Conservation (phyloP, 2,797 vertebrate species). For the Platalea minor region DNA sequence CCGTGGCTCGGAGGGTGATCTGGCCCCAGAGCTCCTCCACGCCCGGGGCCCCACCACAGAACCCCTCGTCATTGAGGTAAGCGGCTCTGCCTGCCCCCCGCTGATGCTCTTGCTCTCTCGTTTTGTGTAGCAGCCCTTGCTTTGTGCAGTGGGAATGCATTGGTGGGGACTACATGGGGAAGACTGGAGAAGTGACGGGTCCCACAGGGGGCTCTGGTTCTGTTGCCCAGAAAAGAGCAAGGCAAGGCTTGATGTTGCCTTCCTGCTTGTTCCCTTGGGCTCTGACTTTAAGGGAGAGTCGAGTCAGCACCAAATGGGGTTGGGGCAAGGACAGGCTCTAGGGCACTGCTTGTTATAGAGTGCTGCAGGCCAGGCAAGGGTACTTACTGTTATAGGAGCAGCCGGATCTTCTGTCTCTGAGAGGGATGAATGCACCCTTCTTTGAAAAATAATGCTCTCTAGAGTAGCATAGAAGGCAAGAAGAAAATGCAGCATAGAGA, state of each 20-base stretch:
- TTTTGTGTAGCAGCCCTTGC: fast-evolving
- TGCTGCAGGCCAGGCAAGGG: background rate
- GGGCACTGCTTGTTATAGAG: background rate
- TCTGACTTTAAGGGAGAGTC: background rate
- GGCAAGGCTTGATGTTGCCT: background rate
- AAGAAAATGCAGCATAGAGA: background rate
- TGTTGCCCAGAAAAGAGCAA: background rate
- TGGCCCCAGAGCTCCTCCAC: constrained; percentile 83
- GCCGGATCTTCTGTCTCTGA: background rate
- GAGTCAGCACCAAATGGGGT: background rate
- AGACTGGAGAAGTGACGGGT: background rate
- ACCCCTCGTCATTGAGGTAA: constrained; percentile 91
- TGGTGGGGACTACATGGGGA: background rate
- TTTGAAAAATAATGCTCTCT: background rate
- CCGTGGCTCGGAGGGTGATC: constrained; percentile 84
- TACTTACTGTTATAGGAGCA: background rate
- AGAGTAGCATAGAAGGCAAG: background rate
- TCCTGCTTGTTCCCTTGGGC: background rate
- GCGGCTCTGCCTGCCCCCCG: background rate
- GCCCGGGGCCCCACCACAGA: constrained; percentile 92
- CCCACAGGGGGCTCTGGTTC: background rate
- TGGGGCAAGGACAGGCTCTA: background rate
- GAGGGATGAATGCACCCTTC: background rate
- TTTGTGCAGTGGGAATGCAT: fast-evolving
- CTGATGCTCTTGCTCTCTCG: background rate